These are phyloP conservation scores for Folsomia manolachei DNA, from an alignment of 2,888 invertebrate genomes.

Conservation along the genomic window DNA sequence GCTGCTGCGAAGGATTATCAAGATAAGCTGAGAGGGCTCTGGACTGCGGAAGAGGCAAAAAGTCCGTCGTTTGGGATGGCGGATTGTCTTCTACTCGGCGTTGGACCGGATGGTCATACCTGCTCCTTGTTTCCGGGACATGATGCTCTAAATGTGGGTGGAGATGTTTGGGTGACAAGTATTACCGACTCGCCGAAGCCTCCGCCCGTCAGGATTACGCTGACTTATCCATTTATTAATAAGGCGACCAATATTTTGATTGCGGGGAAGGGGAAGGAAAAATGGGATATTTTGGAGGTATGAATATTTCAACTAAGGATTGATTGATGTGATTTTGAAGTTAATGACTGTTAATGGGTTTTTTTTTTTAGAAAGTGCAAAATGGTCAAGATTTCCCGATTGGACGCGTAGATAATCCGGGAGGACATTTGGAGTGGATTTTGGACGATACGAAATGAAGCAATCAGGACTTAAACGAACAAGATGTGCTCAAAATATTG, in stretches of 20 bases:
- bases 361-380: conserved; percentile 37
- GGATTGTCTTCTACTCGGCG: conserved; percentile 81
- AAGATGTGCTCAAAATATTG: background rate
- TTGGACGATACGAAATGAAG: conserved; percentile 17
- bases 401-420: conserved; percentile 48
- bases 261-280: conserved; percentile 46
- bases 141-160: conserved; percentile 63
- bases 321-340: conserved; percentile 7
- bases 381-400: conserved; percentile 47
- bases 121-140: conserved; percentile 93
- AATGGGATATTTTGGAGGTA: conserved; percentile 73
- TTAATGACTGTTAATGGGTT: background rate
- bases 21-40: conserved; percentile 34
- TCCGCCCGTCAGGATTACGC: conserved; percentile 82
- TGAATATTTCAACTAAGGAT: too few relatives aligned
- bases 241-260: conserved; percentile 61
- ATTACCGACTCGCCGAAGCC: conserved; percentile 95
- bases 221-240: conserved; percentile 87
- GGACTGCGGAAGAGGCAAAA: conserved; percentile 35
- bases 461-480: too few relatives aligned
- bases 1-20: conserved; percentile 36
- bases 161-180: conserved; percentile 68
- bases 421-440: conserved; percentile 48
- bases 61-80: conserved; percentile 47
- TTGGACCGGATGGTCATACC: conserved; percentile 98